Evolutionary conservation across 2,113 vertebrate genomes (phyloP).

Genomic region (Pseudonaja textilis): DNA sequence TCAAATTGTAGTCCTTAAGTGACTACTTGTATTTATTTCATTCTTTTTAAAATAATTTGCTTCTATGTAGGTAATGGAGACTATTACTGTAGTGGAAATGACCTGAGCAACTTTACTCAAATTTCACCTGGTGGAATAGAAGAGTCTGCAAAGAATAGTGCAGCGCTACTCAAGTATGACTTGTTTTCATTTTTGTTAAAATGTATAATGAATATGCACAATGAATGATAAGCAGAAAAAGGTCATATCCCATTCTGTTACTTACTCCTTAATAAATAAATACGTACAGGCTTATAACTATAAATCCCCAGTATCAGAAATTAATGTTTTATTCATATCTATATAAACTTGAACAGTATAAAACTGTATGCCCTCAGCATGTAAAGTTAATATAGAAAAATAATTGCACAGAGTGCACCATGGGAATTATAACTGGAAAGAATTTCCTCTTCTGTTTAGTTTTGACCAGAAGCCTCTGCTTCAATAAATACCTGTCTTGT

Average conservation of each 20-base stretch:
- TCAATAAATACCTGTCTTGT: background rate
- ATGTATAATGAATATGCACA: background rate
- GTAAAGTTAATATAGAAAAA: background rate
- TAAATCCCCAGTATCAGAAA: background rate
- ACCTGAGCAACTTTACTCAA: constrained; percentile 81
- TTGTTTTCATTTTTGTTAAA: constrained; percentile 13
- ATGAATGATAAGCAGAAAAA: background rate
- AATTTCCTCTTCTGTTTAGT: background rate
- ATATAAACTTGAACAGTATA: background rate
- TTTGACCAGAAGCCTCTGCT: background rate
- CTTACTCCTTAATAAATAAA: background rate
- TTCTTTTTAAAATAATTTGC: background rate
- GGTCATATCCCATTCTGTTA: background rate
- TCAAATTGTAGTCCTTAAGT: background rate
- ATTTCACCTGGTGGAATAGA: constrained; percentile 58
- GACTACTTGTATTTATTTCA: background rate
- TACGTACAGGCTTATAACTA: background rate
- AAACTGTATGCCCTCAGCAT: background rate
- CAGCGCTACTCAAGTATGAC: constrained; percentile 75
- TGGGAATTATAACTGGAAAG: background rate
- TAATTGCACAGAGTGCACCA: background rate
- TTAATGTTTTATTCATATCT: background rate
- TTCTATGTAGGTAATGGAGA: constrained; percentile 82
- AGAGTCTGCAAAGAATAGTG: constrained; percentile 62
- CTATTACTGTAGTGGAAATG: constrained; percentile 92